phyloP scores from a whole-genome alignment of 1,140 invertebrate genomes.

The Tetranychus urticae region DNA sequence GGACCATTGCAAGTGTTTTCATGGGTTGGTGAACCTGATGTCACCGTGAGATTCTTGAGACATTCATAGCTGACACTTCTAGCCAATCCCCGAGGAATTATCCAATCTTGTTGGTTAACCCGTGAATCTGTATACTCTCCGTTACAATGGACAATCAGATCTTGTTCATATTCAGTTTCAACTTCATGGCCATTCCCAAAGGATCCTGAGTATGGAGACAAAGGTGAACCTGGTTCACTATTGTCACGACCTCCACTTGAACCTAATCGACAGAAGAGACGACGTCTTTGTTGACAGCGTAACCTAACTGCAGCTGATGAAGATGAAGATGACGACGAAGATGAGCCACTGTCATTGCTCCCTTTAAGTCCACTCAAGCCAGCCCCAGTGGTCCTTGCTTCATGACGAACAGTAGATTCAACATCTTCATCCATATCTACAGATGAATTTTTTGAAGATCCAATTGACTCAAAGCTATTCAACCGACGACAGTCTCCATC shows the following conservation, averaged over 20 bases:
- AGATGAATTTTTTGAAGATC: background rate
- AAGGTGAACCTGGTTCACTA: background rate
- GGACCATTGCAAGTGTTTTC: background rate
- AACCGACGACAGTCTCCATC: background rate
- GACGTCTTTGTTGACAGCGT: background rate
- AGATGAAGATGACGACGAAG: too few relatives aligned
- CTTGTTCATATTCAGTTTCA: background rate
- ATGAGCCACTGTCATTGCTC: too few relatives aligned
- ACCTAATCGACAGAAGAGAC: background rate
- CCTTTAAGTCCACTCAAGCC: too few relatives aligned
- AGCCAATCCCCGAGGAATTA: background rate
- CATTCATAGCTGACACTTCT: background rate
- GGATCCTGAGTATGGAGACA: background rate
- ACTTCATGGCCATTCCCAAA: background rate
- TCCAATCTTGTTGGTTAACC: background rate
- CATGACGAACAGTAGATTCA: background rate
- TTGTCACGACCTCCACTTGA: background rate
- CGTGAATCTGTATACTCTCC: conserved; percentile 1
- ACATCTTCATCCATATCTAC: background rate
- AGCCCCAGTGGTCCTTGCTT: background rate
- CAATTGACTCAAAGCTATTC: background rate
- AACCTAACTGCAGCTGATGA: background rate
- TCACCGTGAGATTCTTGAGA: background rate
- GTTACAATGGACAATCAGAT: conserved; percentile 8
- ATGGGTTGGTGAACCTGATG: background rate